Evolutionary conservation across 2,888 invertebrate genomes (phyloP).

Genomic region (Cheilosia scutellata): DNA sequence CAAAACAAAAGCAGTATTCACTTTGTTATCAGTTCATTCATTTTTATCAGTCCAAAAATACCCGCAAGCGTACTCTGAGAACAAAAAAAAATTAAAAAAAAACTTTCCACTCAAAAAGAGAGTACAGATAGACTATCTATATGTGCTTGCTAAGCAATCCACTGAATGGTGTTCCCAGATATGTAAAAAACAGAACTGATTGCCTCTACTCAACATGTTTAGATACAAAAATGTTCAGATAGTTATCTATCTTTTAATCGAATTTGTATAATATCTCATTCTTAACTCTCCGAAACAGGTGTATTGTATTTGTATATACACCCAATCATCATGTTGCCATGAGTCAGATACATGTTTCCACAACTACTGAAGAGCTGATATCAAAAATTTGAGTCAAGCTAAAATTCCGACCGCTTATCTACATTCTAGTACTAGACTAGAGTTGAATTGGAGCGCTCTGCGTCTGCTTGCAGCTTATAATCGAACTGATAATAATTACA

Average conservation of each 20-base stretch:
- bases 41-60: constrained; percentile 21
- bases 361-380: constrained; percentile 38
- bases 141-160: neutral
- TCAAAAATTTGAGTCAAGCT: constrained; percentile 47
- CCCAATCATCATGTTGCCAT: neutral
- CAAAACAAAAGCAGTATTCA: constrained; percentile 19
- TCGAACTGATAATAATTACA: constrained; percentile 3
- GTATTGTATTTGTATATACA: neutral
- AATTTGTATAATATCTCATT: neutral
- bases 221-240: constrained; percentile 15
- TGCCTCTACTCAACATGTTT: constrained; percentile 25
- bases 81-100: neutral
- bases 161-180: neutral
- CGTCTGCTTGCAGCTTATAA: neutral
- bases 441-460: neutral
- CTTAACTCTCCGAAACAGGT: constrained; percentile 11
- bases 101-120: constrained; percentile 32
- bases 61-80: neutral
- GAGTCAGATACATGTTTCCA: neutral
- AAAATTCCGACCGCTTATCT: constrained; percentile 50
- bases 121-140: neutral
- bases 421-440: constrained; percentile 28
- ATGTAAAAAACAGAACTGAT: neutral
- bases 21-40: constrained; percentile 48
- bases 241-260: constrained; percentile 3